These are phyloP conservation scores for Alviniconcha marisindica DNA, from an alignment of 1,140 invertebrate genomes.

Conservation along the genomic window DNA sequence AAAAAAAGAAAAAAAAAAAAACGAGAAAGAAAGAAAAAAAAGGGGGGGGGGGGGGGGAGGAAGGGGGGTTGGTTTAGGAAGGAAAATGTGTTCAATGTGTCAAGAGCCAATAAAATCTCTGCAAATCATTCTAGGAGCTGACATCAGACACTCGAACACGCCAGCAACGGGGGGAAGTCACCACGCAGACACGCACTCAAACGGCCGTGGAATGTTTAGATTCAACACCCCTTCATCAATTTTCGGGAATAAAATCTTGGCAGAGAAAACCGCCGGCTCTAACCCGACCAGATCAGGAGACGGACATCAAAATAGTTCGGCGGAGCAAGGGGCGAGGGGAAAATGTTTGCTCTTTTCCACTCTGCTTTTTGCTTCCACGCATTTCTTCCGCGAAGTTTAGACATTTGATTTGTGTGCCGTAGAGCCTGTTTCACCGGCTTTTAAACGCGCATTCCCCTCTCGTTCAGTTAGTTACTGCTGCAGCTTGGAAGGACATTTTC, in stretches of 20 bases:
- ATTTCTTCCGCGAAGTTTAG: slow-evolving; percentile 11
- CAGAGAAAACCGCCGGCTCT: neutral
- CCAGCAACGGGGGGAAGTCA: neutral
- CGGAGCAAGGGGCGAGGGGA: neutral
- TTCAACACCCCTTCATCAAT: slow-evolving; percentile 22
- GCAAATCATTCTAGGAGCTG: slow-evolving; percentile 2
- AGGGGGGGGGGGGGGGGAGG: no score
- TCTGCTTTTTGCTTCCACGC: neutral
- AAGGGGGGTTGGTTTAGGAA: no score
- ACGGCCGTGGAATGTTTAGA: neutral
- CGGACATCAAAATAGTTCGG: slow-evolving; percentile 11
- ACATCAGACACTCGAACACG: slow-evolving; percentile 3
- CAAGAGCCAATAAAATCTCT: slow-evolving; percentile 1
- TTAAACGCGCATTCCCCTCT: neutral
- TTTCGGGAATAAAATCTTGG: slow-evolving; percentile 17
- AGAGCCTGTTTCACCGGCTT: neutral
- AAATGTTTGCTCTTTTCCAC: slow-evolving; percentile 7
- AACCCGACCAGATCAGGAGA: neutral
- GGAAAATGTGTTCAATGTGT: neutral
- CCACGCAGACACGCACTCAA: neutral
- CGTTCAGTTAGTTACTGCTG: no score
- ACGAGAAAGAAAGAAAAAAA: neutral
- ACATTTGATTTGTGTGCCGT: slow-evolving; percentile 19
- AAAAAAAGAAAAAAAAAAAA: neutral
- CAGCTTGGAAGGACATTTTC: no score